A percentile compares a stretch with the other conserved stretches of the same genome.
phyloP scores from a whole-genome alignment of 2,888 invertebrate genomes.

The Trachelus stipa region DNA sequence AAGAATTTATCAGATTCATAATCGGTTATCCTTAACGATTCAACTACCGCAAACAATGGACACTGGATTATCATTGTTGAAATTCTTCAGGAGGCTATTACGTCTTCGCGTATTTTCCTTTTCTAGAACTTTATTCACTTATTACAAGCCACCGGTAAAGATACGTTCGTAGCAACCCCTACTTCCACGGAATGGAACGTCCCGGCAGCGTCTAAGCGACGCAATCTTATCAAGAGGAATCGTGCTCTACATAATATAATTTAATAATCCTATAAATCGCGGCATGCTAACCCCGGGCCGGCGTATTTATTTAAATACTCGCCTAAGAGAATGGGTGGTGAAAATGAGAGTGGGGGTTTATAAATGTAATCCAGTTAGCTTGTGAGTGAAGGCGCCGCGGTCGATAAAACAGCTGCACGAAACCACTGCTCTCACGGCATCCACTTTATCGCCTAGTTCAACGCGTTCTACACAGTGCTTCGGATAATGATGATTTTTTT shows the following conservation, averaged over 20 bases:
- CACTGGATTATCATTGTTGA: background rate
- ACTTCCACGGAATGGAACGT: background rate
- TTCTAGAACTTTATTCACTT: background rate
- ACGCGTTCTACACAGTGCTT: background rate
- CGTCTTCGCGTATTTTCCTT: background rate
- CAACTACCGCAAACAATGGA: background rate
- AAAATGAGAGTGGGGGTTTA: conserved; percentile 21
- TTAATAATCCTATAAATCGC: conserved; percentile 34
- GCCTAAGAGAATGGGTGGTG: conserved; percentile 13
- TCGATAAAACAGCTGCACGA: conserved; percentile 43
- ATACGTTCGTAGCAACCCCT: background rate
- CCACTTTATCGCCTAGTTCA: conserved; percentile 23
- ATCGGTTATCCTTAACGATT: background rate
- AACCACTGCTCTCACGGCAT: conserved; percentile 38
- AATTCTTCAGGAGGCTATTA: background rate
- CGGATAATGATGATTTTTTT: background rate
- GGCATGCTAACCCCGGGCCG: conserved; percentile 21
- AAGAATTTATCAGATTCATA: background rate
- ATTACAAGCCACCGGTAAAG: background rate
- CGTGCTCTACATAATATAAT: conserved; percentile 31
- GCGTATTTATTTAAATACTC: conserved; percentile 31
- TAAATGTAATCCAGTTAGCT: conserved; percentile 45
- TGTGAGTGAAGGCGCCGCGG: conserved; percentile 40
- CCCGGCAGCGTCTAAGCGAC: conserved; percentile 12
- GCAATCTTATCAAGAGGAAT: conserved; percentile 25